Conservation (phyloP, 2,113 vertebrate genomes). For the Paracyprichromis sp. region DNA sequence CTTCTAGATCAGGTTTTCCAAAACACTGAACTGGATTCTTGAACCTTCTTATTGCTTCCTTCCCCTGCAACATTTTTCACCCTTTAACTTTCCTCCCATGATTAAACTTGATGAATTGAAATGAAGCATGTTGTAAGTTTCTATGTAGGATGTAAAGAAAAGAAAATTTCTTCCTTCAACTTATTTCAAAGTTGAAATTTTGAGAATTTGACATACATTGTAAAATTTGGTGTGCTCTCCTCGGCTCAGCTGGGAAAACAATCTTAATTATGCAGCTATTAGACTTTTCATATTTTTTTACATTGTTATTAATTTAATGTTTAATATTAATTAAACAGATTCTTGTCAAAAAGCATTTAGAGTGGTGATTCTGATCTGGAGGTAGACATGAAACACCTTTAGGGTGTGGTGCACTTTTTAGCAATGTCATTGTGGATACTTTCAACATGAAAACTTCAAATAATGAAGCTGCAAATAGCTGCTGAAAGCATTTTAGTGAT, state of each 20-base stretch:
- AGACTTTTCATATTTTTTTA: background rate
- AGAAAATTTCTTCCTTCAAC: background rate
- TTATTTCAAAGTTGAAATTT: background rate
- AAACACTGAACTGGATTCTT: background rate
- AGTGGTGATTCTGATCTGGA: background rate
- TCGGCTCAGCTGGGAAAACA: background rate
- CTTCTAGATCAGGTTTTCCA: background rate
- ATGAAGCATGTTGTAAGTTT: background rate
- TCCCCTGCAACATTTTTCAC: background rate
- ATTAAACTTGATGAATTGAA: background rate
- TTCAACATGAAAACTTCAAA: background rate
- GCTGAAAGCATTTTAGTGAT: background rate
- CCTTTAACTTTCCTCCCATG: background rate
- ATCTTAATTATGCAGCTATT: background rate
- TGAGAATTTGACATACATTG: background rate
- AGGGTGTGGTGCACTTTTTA: background rate
- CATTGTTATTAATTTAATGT: background rate
- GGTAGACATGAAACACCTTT: background rate
- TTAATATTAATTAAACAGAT: background rate
- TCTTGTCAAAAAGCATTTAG: background rate
- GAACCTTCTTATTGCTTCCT: background rate
- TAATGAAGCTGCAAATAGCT: background rate
- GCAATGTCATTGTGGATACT: background rate
- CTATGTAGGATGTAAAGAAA: background rate
- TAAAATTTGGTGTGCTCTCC: background rate